Evolutionary conservation across 2,113 vertebrate species (phyloP).

Genomic region (Cepphus grylle): DNA sequence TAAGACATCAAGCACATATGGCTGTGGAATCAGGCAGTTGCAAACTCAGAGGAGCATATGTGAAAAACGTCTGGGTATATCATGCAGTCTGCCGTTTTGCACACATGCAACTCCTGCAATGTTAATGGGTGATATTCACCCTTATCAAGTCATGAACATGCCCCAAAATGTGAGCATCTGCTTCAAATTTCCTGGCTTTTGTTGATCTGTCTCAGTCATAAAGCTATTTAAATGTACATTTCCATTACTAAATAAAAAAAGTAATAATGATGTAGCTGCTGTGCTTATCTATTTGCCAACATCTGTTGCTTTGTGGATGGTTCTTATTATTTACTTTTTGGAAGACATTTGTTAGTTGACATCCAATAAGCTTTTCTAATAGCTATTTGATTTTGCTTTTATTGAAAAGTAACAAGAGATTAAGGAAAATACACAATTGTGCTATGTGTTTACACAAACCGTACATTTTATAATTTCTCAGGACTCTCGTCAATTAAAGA

Average conservation of each 20-base stretch:
- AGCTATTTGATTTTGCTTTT: conserved; percentile 28
- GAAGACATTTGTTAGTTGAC: conserved; percentile 12
- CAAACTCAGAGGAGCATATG: not conserved
- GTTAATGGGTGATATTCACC: not conserved
- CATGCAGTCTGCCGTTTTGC: not conserved
- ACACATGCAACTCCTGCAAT: not conserved
- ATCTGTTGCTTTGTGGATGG: not conserved
- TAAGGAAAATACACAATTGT: not conserved
- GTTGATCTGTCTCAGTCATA: conserved; percentile 19
- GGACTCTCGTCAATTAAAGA: not conserved
- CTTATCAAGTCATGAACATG: not conserved
- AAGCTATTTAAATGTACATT: conserved; percentile 12
- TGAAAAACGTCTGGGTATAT: not conserved
- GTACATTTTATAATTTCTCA: not conserved
- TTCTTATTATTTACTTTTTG: conserved; percentile 27
- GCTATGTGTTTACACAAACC: not conserved
- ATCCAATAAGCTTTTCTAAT: conserved; percentile 24
- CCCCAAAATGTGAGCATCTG: not conserved
- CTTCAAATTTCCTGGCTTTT: not conserved
- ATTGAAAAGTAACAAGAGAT: conserved; percentile 20
- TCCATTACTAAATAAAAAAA: conserved; percentile 13
- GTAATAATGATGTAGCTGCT: not conserved
- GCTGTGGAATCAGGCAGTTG: not conserved
- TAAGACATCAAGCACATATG: not conserved
- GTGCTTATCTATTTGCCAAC: not conserved